Conservation (phyloP, 1,140 invertebrate species). For the Brachionus rubens region DNA sequence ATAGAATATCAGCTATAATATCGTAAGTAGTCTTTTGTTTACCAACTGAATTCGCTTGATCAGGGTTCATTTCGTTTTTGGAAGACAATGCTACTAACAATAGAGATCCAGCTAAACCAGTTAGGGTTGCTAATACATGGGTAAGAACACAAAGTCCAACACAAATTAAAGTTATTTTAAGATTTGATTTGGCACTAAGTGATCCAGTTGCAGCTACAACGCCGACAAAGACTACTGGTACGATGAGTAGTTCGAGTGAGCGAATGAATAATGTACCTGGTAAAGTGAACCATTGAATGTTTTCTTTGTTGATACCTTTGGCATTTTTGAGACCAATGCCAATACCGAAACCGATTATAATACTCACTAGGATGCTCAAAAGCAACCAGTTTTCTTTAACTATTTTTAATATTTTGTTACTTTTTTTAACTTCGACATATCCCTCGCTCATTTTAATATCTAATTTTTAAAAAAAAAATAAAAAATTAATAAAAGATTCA, state of each 20-base stretch:
- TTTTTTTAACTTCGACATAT: neutral
- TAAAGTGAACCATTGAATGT: constrained; percentile 13
- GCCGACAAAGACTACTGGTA: constrained; percentile 42
- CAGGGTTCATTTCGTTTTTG: neutral
- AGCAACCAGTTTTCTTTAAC: constrained; percentile 11
- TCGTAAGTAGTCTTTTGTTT: constrained; percentile 43
- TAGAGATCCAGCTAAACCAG: neutral
- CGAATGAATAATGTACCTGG: constrained; percentile 40
- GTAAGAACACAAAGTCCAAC: constrained; percentile 30
- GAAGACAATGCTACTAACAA: neutral
- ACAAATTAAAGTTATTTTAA: constrained; percentile 29
- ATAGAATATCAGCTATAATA: constrained; percentile 38
- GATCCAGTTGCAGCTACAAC: constrained; percentile 40
- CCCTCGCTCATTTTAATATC: neutral
- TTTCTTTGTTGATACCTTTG: neutral
- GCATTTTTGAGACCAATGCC: constrained; percentile 12
- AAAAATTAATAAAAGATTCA: too few relatives aligned
- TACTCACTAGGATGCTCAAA: constrained; percentile 15
- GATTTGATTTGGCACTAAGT: constrained; percentile 38
- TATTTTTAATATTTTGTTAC: neutral
- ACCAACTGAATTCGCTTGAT: neutral
- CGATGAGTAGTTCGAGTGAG: constrained; percentile 20
- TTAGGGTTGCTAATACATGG: constrained; percentile 6
- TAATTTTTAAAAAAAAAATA: too few relatives aligned
- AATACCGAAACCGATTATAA: constrained; percentile 38